A percentile compares a stretch with the other conserved stretches of the same genome.
These are phyloP conservation scores for Ctena decussata DNA, from an alignment of 2,888 invertebrate genomes.

Conservation along the genomic window DNA sequence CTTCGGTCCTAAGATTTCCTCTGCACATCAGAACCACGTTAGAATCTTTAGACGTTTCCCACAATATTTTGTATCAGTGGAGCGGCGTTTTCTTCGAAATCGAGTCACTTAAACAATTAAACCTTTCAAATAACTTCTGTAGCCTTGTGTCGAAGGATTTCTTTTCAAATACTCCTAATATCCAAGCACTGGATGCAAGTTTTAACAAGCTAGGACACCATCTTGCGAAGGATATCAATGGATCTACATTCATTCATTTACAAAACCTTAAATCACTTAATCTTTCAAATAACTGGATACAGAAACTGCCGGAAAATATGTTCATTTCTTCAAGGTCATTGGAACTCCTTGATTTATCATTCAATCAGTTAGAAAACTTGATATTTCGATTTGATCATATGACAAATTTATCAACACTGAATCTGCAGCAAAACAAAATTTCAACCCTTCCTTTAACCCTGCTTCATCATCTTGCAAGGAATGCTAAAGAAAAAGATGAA, in stretches of 20 bases:
- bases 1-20: not conserved
- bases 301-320: not conserved
- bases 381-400: not conserved
- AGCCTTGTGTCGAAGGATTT: not conserved
- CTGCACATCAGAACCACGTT: not conserved
- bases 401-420: not conserved
- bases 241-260: constrained; percentile 21
- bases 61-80: not conserved
- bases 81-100: constrained; percentile 29
- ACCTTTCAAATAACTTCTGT: constrained; percentile 43
- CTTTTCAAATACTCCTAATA: not conserved
- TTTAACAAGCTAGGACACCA: constrained; percentile 34
- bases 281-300: not conserved
- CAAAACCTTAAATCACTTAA: not conserved
- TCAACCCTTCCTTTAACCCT: not conserved
- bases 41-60: not conserved
- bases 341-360: constrained; percentile 38
- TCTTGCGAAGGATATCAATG: not conserved
- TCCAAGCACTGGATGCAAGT: constrained; percentile 27
- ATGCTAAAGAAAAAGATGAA: not conserved
- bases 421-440: not conserved
- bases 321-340: not conserved
- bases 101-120: constrained; percentile 17
- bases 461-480: not conserved
- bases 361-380: constrained; percentile 15